These are phyloP conservation scores for Caenorhabditis becei DNA, from an alignment of 2,888 invertebrate genomes.

Conservation along the genomic window DNA sequence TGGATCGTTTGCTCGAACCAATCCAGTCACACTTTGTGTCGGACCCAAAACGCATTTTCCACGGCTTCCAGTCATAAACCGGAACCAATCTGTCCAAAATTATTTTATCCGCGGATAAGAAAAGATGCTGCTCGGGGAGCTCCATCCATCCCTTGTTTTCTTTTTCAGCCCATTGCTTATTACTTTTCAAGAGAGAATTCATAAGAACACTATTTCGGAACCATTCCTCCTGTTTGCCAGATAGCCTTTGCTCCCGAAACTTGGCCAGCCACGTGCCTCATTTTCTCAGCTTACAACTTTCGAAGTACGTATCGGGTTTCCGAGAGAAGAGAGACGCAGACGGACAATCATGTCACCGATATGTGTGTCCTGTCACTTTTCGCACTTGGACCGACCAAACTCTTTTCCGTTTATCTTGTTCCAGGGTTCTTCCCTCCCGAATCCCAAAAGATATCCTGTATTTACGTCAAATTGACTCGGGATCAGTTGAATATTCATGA, in stretches of 20 bases:
- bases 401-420: too few species aligned
- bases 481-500: background rate
- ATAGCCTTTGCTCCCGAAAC: conserved; percentile 35
- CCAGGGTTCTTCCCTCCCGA: too few species aligned
- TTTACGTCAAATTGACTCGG: too few species aligned
- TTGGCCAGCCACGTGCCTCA: conserved; percentile 28
- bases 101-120: conserved; percentile 5
- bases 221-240: background rate
- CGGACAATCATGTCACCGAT: conserved; percentile 48
- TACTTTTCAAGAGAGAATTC: background rate
- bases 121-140: background rate
- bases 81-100: conserved; percentile 14
- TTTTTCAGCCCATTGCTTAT: background rate
- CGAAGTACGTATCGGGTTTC: conserved; percentile 49
- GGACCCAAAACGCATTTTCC: background rate
- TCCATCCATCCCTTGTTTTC: background rate
- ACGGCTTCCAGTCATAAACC: background rate
- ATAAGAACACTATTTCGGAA: background rate
- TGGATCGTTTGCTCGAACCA: too few species aligned
- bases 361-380: conserved; percentile 20
- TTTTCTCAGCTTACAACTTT: conserved; percentile 60
- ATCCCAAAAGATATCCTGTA: too few species aligned
- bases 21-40: background rate
- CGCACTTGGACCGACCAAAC: background rate
- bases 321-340: conserved; percentile 42